Percentiles rank a stretch among this genome's conserved stretches.
Conservation (phyloP, 2,797 vertebrate genomes). For the Mergus octosetaceus region DNA sequence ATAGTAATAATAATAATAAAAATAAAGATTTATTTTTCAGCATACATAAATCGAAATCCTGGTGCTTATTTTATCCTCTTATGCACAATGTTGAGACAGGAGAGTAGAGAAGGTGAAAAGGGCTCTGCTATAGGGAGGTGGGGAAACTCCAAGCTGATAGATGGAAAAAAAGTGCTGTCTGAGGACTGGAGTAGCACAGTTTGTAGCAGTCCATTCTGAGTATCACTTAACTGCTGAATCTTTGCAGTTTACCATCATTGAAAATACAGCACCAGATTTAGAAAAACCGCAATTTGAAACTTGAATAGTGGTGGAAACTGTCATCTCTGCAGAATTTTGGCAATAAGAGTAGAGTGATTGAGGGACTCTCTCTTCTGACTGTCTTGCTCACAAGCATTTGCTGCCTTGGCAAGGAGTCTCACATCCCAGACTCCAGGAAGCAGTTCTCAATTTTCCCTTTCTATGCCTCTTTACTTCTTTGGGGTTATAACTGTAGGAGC, state of each 20-base stretch:
- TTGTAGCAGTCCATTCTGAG: background rate
- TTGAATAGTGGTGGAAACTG: background rate
- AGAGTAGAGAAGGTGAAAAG: background rate
- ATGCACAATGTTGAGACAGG: background rate
- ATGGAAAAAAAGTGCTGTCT: background rate
- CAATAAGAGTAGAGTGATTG: background rate
- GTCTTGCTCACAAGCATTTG: background rate
- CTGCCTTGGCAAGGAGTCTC: background rate
- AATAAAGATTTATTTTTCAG: background rate
- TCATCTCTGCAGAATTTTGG: constrained; percentile 15
- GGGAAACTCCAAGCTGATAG: constrained; percentile 1
- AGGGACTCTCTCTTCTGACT: background rate
- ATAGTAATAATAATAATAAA: background rate
- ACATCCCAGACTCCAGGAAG: background rate
- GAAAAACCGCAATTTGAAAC: background rate
- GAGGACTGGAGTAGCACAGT: background rate
- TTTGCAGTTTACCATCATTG: background rate
- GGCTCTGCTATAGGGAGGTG: background rate
- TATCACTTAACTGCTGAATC: background rate
- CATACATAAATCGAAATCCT: background rate
- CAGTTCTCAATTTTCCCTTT: background rate
- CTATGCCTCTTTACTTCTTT: background rate
- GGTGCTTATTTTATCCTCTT: background rate
- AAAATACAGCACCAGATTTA: constrained; percentile 15
- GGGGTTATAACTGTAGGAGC: background rate